Evolutionary conservation across 2,113 vertebrate genomes (phyloP).

Genomic region (Amphiprion ocellaris): DNA sequence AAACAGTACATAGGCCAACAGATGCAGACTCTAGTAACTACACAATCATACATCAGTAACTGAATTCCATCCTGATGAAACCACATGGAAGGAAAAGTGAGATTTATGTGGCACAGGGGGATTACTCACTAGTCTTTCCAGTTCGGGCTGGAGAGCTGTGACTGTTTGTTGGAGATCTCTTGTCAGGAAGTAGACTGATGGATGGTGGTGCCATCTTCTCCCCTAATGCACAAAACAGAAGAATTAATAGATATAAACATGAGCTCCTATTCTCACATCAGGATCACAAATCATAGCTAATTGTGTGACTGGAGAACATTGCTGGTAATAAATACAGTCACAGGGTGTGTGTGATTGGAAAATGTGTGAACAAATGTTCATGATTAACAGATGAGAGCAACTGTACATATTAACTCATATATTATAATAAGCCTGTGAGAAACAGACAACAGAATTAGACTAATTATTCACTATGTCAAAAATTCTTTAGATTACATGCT

Average conservation of each 20-base stretch:
- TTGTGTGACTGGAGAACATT: neutral
- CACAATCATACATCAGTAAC: conserved; percentile 9
- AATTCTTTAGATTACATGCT: neutral
- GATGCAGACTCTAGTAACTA: neutral
- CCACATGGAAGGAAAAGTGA: conserved; percentile 9
- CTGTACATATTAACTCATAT: neutral
- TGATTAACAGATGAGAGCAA: neutral
- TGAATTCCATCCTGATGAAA: conserved; percentile 44
- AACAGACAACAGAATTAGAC: neutral
- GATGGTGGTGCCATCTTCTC: conserved; percentile 78
- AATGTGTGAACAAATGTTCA: neutral
- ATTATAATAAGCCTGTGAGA: neutral
- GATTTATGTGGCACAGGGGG: conserved; percentile 19
- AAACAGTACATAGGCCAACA: neutral
- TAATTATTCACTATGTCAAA: neutral
- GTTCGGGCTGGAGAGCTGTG: conserved; percentile 76
- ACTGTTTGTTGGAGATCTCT: conserved; percentile 75
- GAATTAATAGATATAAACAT: neutral
- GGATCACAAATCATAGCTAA: neutral
- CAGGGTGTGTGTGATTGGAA: neutral
- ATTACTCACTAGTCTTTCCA: conserved; percentile 79
- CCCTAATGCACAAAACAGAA: conserved; percentile 51
- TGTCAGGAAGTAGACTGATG: conserved; percentile 75
- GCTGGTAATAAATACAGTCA: too few relatives aligned
- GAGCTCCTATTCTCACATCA: neutral